These are phyloP conservation scores for Ctenopoma kingsleyae DNA, from an alignment of 2,797 vertebrate genomes.

Conservation along the genomic window DNA sequence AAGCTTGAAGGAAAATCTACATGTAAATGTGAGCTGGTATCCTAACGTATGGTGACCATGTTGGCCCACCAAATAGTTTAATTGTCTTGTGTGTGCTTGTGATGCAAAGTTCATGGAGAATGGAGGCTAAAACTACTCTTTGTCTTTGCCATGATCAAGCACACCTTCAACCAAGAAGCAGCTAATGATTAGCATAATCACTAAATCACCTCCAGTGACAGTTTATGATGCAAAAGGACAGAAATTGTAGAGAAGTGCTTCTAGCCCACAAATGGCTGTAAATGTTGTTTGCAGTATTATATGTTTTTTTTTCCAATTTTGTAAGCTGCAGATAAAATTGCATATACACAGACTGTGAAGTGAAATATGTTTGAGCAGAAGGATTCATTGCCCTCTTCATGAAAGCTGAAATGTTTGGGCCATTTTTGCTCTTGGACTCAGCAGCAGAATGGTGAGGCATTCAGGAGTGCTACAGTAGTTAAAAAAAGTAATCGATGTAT, in stretches of 20 bases:
- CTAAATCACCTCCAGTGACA: conserved; percentile 60
- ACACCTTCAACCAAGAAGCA: conserved; percentile 45
- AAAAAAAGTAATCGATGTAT: no score
- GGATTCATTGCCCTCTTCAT: not conserved
- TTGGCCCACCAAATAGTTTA: no score
- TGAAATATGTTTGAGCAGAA: conserved; percentile 18
- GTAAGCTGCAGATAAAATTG: not conserved
- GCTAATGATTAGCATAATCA: conserved; percentile 76
- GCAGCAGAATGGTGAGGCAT: no score
- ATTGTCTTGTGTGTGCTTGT: no score
- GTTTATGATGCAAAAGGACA: conserved; percentile 58
- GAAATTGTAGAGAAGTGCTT: conserved; percentile 48
- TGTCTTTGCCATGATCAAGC: no score
- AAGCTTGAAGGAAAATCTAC: no score
- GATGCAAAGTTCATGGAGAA: no score
- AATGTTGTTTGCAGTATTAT: conserved; percentile 43
- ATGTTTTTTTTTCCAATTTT: not conserved
- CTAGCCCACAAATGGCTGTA: conserved; percentile 50
- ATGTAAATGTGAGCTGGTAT: no score
- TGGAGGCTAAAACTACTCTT: no score
- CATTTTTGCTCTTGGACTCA: no score
- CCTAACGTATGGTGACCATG: no score
- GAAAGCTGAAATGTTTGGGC: no score
- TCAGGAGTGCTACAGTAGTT: not conserved
- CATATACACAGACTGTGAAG: conserved; percentile 17